Evolutionary conservation across 2,113 vertebrate genomes (phyloP).

Genomic region (Paracanthobrama guichenoti): DNA sequence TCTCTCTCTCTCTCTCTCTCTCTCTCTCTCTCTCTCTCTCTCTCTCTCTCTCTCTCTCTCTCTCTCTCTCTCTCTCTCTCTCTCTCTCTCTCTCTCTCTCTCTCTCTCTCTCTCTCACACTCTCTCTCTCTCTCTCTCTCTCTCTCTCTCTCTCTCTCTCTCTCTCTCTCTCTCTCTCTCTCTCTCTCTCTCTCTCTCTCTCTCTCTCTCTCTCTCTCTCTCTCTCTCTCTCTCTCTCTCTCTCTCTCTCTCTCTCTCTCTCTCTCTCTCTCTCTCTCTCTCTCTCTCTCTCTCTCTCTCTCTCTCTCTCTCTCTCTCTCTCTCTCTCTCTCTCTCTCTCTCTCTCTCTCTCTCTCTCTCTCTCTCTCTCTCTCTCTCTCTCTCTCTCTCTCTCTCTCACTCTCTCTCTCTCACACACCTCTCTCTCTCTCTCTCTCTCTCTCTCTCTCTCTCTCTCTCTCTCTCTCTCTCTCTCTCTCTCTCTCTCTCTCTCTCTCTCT

Average conservation of each 20-base stretch:
- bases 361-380: no score
- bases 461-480: no score
- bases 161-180: slow-evolving; percentile 71
- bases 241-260: background rate
- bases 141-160: background rate
- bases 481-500: no score
- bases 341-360: no score
- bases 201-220: background rate
- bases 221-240: no score
- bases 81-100: background rate
- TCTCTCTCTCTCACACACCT: no score
- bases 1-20: background rate
- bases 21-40: background rate
- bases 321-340: no score
- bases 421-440: no score
- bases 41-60: background rate
- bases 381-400: no score
- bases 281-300: background rate
- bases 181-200: slow-evolving; percentile 50
- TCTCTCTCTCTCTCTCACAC: background rate
- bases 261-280: no score
- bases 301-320: no score
- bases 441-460: no score
- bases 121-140: background rate
- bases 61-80: slow-evolving; percentile 75